Evolutionary conservation across 2,888 invertebrate species (phyloP), one percentile per base, ranked within the genome.

Genomic region (Chrysopilus asiliformis): DNA sequence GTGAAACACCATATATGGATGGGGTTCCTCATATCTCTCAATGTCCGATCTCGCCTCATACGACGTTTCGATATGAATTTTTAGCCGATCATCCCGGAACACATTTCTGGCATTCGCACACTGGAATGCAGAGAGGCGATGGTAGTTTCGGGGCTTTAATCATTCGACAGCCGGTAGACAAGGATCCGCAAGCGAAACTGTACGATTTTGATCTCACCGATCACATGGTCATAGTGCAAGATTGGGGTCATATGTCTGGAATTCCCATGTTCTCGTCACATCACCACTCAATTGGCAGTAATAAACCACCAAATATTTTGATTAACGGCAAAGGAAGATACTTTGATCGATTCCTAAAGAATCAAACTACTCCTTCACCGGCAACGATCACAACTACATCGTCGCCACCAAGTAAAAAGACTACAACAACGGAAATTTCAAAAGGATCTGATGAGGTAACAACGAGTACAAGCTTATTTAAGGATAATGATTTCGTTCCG

Each of bases 21-120:
- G 89, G 89, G 0, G 86, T 86, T 1, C 86, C 89, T 0, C 78
- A 76, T 43, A 73, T 89, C 7, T 83, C 86, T 0, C 89, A 89
- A 59, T 87, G 87, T 46, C 85, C 87, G 0, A 82, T 89, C 35
- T 64, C 68, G 4, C 81, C 86, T 0, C 78, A 79, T 42, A 69
- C 74, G 2, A 77, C 74, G 0, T 86, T 84, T 55, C 72, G 79
- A 36, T 86, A 86, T 47, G 72, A 71, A 38, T 86, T 84, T 51
- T 67, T 68, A 29, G 87, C 85, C 0, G 67, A 70, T 0, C 77
- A 78, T 43, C 59, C 75, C 0, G 89, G 89, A 10, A 86, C 86
- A 0, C 86, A 89, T 52, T 89, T 87, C 57, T 89, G 86, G 83
- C 80, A 81, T 51, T 79, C 79, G 4, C 81, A 81, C 52, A 68